Evolutionary conservation across 1,140 invertebrate species (phyloP), one percentile per base, ranked within the genome.

Genomic region (Tigriopus japonicus): DNA sequence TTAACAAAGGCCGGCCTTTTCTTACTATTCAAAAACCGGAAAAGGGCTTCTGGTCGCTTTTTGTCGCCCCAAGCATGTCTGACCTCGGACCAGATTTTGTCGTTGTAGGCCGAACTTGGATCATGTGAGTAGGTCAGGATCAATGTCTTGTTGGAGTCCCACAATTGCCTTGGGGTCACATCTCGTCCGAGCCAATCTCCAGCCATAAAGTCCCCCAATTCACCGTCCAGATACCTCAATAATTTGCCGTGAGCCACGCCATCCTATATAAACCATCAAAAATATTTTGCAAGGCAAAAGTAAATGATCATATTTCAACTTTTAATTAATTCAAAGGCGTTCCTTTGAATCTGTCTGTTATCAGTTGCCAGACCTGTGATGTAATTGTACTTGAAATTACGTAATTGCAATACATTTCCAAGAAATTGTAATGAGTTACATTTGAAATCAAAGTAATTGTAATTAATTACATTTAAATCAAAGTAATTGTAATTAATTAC

Each of bases 131-230:
- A 23, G 67, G 43, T 14, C 66, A 28, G 10, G 64, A 40, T 0
- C 66, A 52, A 15, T 62, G 66, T 49, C 65, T 63, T 23, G n/a
- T 60, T 60, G 2, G 51, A 19, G 15, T 28, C 23, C 73, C 82
- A 77, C 5, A 85, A 74, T 42, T 79, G 73, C 61, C 80, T 78
- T 1, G 84, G 67, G 0, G 79, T 81, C 56, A 67, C 68, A 42
- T 66, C 65, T 41, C 62, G 63, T 52, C 65, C 67, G 6, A 67
- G 49, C 13, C 62, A 59, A 17, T 58, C 63, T 61, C 77, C 68
- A 60, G 78, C 49, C 66, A 79, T 72, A 70, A 72, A 70, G 41
- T 74, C 67, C 66, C 77, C 79, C 24, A 86, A 73, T 68, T 83
- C 78, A 41, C 71, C 67, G 62, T 77, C 68, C n/a, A 85, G 67